Percentiles rank a stretch among this genome's conserved stretches.
Evolutionary conservation across 1,140 invertebrate genomes (phyloP).

Genomic region (Drosophila kikkawai): DNA sequence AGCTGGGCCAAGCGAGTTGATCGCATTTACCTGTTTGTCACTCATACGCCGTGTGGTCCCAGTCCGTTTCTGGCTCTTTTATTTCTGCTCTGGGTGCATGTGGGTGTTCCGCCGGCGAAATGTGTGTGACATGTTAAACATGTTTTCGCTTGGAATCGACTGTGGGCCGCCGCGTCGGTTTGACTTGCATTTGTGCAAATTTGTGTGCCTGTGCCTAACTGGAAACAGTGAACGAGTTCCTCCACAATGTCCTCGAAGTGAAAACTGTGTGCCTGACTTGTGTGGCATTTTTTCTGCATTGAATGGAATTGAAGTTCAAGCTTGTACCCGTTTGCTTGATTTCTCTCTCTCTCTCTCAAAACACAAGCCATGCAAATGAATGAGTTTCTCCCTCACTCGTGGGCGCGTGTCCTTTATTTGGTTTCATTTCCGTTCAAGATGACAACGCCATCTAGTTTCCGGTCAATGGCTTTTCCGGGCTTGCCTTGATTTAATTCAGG

Average conservation of each 20-base stretch:
- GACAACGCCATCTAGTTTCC: conserved; percentile 43
- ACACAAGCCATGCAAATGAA: conserved; percentile 36
- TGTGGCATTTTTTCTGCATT: conserved; percentile 30
- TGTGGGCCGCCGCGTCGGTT: conserved; percentile 29
- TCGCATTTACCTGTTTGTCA: conserved; percentile 69
- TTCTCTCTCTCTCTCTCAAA: conserved; percentile 10
- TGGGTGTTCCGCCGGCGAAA: conserved; percentile 28
- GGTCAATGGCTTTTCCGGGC: conserved; percentile 24
- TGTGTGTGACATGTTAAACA: conserved; percentile 72
- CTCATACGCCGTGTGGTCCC: conserved; percentile 70
- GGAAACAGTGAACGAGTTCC: conserved; percentile 44
- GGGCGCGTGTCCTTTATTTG: conserved; percentile 42
- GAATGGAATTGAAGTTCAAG: conserved; percentile 44
- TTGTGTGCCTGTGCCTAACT: conserved; percentile 39
- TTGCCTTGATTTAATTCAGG: conserved; percentile 35
- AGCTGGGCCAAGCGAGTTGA: conserved; percentile 62
- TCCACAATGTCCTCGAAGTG: conserved; percentile 49
- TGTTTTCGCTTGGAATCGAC: conserved; percentile 49
- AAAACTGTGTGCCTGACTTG: conserved; percentile 28
- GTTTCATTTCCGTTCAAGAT: conserved; percentile 50
- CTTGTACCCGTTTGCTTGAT: conserved; percentile 3
- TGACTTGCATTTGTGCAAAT: conserved; percentile 51
- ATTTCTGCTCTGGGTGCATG: conserved; percentile 18
- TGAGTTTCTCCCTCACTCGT: conserved; percentile 10
- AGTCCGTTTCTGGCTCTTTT: conserved; percentile 21